Evolutionary conservation across 2,797 vertebrate genomes (phyloP), one percentile per base, ranked within the genome.

Genomic region (Margarornis squamiger): DNA sequence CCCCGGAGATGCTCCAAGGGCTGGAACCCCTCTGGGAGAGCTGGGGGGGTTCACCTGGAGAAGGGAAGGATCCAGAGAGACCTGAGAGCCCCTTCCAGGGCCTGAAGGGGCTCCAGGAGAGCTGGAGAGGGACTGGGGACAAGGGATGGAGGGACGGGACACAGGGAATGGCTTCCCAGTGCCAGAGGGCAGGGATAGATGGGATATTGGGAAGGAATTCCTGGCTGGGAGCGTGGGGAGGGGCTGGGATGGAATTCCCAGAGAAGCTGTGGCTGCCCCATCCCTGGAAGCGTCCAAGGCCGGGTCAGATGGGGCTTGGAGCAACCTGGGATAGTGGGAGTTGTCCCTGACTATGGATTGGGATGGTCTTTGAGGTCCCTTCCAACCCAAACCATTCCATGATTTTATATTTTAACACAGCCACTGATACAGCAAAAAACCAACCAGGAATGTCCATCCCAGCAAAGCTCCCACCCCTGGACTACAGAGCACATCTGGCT

Each of bases 391-490:
- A n/a, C 2, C 14, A 22, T n/a, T 30, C 23, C n/a, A n/a, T 11
- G 34, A 58, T 66, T 51, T 66, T 7, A 14, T 7, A 15, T 22
- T 80, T 59, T 38, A 20, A n/a, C 12, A 17, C 3, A 8, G 30
- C 23, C 39, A 26, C 0, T 0, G 1, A 29, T 8, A 21, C 0
- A 4, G 5, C 43, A 34, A 27, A 26, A 49, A 49, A 49, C 48
- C 48, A 14, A 21, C 10, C 54, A 22, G 71, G 52, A 62, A 21
- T 0, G 0, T 16, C 17, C 3, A 2, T 13, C 32, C 43, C 7
- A 4, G 34, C 2, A 9, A 12, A 4, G 8, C 15, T 71, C 39
- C 45, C 22, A 27, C 3, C 29, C 9, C 54, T 13, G 59, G 36
- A 22, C 7, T 15, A 0, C 2, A 0, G 49, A n/a, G 72, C 49